Evolutionary conservation across 2,113 vertebrate genomes (phyloP), one percentile per base, ranked within the genome.

Genomic region (Rattus norvegicus): DNA sequence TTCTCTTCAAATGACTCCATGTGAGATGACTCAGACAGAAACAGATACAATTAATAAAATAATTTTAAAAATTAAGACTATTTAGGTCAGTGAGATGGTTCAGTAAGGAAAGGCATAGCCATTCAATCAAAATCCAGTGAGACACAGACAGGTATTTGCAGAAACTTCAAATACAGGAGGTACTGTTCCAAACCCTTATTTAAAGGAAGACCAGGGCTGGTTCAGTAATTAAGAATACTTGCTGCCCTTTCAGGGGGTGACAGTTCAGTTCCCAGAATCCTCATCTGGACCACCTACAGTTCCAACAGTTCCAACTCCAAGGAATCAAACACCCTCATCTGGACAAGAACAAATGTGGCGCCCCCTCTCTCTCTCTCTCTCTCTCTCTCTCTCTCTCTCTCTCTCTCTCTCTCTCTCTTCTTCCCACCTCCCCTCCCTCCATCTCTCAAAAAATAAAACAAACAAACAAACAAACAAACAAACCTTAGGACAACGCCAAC

Each of bases 301-400:
- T n/a, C n/a, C n/a, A n/a, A 43, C 28, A 63, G 59, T 63, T 63
- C n/a, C n/a, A 63, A 26, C 13, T 84, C 59, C 3, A 43, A 24
- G 3, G 24, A 63, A 61, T 61, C 81, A 39, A 84, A 61, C 1
- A 1, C n/a, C 81, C n/a, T 63, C n/a, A 61, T 28, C 20, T 39
- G 80, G 24, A 84, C 7, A 17, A 56, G 13, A 83, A 83, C 36
- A 83, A 22, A 28, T 39, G 54, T n/a, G 54, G 7, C 17, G 8
- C 13, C 13, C 54, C 13, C 54, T 56, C 54, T 13, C 54, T 56
- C 54, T 14, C 28, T 67, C 28, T 11, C 28, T 14, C 28, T 26
- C 63, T 65, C 24, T 43, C 43, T 8, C 2, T 26, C 4, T 10
- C 9, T 26, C 3, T 9, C 0, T 0, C 11, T 10, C 10, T 8